Evolutionary conservation across 1,140 invertebrate genomes (phyloP).

Genomic region (Cardiocondyla obscurior): DNA sequence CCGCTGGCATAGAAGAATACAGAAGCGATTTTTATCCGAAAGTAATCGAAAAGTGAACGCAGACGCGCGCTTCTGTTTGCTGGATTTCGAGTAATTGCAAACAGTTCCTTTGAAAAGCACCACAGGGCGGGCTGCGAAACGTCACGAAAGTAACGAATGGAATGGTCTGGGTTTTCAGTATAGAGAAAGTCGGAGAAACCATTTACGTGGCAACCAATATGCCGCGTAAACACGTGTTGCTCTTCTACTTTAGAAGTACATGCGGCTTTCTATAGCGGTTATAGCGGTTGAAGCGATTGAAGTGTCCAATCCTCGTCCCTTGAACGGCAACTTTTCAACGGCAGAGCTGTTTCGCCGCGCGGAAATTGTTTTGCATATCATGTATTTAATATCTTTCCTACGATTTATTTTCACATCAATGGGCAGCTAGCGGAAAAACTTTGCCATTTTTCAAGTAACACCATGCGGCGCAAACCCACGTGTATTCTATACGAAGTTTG

Average conservation of each 20-base stretch:
- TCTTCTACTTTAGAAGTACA: slow-evolving; percentile 23
- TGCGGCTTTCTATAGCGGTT: not conserved
- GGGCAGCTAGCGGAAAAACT: not conserved
- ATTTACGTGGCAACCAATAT: slow-evolving; percentile 46
- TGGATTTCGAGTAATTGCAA: slow-evolving; percentile 44
- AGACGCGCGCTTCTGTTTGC: slow-evolving; percentile 1
- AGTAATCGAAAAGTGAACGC: slow-evolving; percentile 18
- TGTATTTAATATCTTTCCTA: not conserved
- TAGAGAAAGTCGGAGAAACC: slow-evolving; percentile 15
- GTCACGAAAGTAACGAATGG: slow-evolving; percentile 15
- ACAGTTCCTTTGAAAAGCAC: slow-evolving; percentile 31
- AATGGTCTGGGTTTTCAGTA: slow-evolving; percentile 17
- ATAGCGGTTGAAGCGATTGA: slow-evolving; percentile 17
- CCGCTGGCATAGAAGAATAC: not conserved
- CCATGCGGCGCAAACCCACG: not conserved
- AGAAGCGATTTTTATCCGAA: slow-evolving; percentile 19
- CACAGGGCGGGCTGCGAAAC: not conserved
- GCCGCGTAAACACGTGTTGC: slow-evolving; percentile 55
- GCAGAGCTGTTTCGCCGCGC: too few relatives aligned
- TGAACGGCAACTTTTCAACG: not conserved
- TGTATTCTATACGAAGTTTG: not conserved
- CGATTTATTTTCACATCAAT: not conserved
- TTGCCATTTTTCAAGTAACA: not conserved
- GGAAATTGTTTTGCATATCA: not conserved
- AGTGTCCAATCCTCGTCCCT: not conserved